Evolutionary conservation across 2,888 invertebrate species (phyloP), one percentile per base, ranked within the genome.

Genomic region (Lordiphosa andalusiaca): DNA sequence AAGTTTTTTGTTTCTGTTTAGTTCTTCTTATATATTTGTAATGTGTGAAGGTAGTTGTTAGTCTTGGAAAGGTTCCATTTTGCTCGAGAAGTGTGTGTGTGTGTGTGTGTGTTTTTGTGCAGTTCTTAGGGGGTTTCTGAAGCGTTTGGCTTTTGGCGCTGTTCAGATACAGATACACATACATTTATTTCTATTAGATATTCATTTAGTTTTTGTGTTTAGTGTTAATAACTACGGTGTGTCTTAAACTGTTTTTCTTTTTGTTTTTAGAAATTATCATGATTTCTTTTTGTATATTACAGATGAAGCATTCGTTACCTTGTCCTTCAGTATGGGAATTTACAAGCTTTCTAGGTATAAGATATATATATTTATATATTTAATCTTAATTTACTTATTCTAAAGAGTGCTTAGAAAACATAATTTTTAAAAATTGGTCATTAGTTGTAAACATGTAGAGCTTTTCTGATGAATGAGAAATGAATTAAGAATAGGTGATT

Each of bases 11-110:
- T 66, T 38, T 62, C 30, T 41, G 30, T 53, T 51, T 58, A 40
- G 33, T 39, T 42, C 56, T 60, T 60, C n/a, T n/a, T 67, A 25
- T 41, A 13, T 33, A 35, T 40, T 21, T 48, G 68, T 83, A 75
- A 78, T 83, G 80, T 73, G 83, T 80, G 81, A 83, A 76, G 77
- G 83, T 77, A 77, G 83, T 83, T 80, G 83, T 83, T 80, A 83
- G 77, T 77, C 77, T 73, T 50, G 77, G 77, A 77, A 82, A 76
- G 83, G 76, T 75, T 77, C 73, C 83, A 66, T 64, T 73, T 82
- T 77, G 80, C 76, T 77, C 80, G 76, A 77, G 63, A 72, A 67
- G 78, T 69, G 73, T 73, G 70, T 63, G 58, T 49, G 30, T 30
- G 37, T 62, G 61, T 47, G 36, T 25, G 48, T 57, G 35, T 51